A percentile compares a stretch with the other conserved stretches of the same genome.
Conservation (phyloP, 2,797 vertebrate species). For the Cryptoblepharus egeriae region DNA sequence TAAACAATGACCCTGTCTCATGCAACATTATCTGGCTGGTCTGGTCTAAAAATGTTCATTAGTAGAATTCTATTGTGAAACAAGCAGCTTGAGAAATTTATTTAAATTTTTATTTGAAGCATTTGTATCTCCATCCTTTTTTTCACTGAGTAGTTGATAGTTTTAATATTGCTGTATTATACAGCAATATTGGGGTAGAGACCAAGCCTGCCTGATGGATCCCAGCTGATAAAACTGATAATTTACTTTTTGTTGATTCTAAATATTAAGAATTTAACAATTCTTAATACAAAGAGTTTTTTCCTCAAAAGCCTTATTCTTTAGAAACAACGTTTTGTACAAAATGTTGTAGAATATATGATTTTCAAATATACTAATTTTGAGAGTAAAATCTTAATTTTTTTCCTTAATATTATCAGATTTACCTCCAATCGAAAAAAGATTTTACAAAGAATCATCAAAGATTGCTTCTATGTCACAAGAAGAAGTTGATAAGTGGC, state of each 20-base stretch:
- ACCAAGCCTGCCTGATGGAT: no score
- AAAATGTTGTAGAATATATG: not conserved
- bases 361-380: no score
- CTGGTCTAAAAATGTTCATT: not conserved
- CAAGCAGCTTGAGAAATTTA: not conserved
- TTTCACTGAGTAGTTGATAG: no score
- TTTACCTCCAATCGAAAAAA: conserved; percentile 87
- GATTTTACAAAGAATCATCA: conserved; percentile 87
- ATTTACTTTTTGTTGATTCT: no score
- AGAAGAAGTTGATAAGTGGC: conserved; percentile 85
- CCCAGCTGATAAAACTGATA: no score
- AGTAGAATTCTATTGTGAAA: not conserved
- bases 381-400: not conserved
- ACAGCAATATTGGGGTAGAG: no score
- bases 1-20: not conserved
- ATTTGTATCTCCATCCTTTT: no score
- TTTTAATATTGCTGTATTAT: no score
- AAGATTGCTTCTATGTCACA: conserved; percentile 80
- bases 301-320: not conserved
- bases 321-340: not conserved
- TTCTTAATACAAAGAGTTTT: no score
- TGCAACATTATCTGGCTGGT: not conserved
- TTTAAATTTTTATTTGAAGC: no score
- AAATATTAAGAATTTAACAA: no score
- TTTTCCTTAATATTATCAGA: conserved; percentile 73